Evolutionary conservation across 2,797 vertebrate genomes (phyloP).

Genomic region (Enteromius treurensis): DNA sequence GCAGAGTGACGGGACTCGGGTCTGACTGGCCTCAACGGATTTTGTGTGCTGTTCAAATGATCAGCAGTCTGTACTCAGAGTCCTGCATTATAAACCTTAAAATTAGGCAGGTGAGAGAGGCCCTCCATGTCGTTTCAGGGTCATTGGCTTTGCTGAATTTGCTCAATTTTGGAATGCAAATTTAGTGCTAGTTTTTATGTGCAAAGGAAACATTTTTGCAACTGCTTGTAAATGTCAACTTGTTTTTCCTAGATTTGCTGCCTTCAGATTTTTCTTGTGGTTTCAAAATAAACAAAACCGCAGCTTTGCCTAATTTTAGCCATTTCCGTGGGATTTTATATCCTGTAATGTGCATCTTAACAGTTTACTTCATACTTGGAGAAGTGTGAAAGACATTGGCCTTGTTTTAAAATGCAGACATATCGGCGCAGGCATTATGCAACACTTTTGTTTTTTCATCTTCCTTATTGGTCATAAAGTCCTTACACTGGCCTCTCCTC

Average conservation of each 20-base stretch:
- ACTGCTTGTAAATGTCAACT: constrained; percentile 8
- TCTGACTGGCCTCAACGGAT: constrained; percentile 43
- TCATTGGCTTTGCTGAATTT: constrained; percentile 21
- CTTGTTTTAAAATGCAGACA: constrained; percentile 4
- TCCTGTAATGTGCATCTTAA: not conserved
- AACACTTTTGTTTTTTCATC: constrained; percentile 18
- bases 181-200: constrained; percentile 10
- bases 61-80: constrained; percentile 20
- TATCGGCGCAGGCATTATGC: constrained; percentile 42
- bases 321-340: not conserved
- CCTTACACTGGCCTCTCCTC: constrained; percentile 7
- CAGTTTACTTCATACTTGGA: not conserved
- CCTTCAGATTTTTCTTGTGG: not conserved
- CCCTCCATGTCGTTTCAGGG: not conserved
- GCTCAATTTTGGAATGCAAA: not conserved
- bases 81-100: constrained; percentile 5
- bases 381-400: not conserved
- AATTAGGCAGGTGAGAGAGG: not conserved
- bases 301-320: not conserved
- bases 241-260: not conserved
- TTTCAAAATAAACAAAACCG: not conserved
- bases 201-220: constrained; percentile 12
- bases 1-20: constrained; percentile 3
- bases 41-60: constrained; percentile 42
- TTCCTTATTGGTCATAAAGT: constrained; percentile 34